These are phyloP conservation scores for Chirona hameri DNA, from an alignment of 2,888 invertebrate genomes.

Conservation along the genomic window DNA sequence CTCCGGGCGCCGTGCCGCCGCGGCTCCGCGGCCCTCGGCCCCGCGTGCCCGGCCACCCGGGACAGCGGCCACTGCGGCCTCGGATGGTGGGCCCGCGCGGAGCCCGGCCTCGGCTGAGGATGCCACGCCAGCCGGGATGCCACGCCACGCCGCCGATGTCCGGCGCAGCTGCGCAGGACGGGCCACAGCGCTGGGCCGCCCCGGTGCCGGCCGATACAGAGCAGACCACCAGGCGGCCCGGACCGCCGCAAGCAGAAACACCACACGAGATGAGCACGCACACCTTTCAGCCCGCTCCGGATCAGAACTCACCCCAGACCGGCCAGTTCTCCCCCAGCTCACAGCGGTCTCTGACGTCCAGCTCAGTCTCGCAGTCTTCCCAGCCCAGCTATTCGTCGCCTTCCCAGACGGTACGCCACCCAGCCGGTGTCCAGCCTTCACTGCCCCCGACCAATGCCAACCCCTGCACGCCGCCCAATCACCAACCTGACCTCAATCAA, in stretches of 20 bases:
- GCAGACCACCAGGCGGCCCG: neutral
- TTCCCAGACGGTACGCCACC: neutral
- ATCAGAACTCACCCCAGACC: neutral
- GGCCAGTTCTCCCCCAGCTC: neutral
- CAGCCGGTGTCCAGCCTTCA: neutral
- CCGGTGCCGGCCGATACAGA: neutral
- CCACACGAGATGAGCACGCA: too few species aligned
- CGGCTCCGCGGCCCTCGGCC: neutral
- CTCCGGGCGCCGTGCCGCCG: neutral
- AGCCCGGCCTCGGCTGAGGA: conserved; percentile 30
- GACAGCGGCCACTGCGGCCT: conserved; percentile 38
- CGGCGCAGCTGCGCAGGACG: neutral
- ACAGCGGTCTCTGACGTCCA: neutral
- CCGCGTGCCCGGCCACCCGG: conserved; percentile 14
- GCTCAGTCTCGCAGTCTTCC: neutral
- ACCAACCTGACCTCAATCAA: neutral
- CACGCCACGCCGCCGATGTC: neutral
- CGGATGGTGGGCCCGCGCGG: conserved; percentile 39
- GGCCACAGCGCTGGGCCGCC: neutral
- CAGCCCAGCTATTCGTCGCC: neutral
- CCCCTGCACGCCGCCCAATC: neutral
- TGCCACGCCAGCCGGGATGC: conserved; percentile 2
- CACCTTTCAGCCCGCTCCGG: too few species aligned
- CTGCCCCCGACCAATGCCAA: neutral
- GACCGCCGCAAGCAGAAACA: neutral